phyloP scores from a whole-genome alignment of 2,888 invertebrate genomes.

The Merodon equestris region DNA sequence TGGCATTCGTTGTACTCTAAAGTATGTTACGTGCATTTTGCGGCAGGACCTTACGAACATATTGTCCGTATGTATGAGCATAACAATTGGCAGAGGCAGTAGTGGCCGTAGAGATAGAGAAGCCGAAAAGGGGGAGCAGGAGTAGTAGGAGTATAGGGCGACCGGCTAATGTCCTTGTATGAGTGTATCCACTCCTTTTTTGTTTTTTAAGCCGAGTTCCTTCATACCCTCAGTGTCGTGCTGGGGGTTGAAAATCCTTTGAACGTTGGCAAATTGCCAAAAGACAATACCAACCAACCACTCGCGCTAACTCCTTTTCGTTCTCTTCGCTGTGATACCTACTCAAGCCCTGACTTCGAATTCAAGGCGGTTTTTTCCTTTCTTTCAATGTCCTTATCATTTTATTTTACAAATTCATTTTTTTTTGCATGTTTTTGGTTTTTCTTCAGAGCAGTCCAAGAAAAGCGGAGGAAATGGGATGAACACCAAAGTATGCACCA shows the following conservation, averaged over 20 bases:
- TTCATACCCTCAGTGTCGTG: constrained; percentile 47
- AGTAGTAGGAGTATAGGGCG: constrained; percentile 29
- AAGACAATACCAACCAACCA: constrained; percentile 45
- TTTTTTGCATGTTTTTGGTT: constrained; percentile 34
- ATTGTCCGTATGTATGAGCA: too few relatives aligned
- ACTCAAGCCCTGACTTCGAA: not conserved
- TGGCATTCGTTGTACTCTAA: constrained; percentile 67
- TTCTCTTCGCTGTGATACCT: not conserved
- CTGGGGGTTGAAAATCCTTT: constrained; percentile 61
- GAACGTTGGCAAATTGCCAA: constrained; percentile 61
- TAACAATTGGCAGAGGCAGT: too few relatives aligned
- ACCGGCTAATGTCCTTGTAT: constrained; percentile 67
- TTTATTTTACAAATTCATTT: constrained; percentile 47
- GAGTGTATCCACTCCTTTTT: constrained; percentile 55
- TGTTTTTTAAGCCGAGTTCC: constrained; percentile 17
- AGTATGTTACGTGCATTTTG: constrained; percentile 67
- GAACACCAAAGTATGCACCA: constrained; percentile 54
- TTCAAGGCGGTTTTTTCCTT: constrained; percentile 35
- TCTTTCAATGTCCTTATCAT: not conserved
- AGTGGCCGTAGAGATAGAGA: too few relatives aligned
- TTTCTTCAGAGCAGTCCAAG: constrained; percentile 14
- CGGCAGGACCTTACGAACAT: constrained; percentile 35
- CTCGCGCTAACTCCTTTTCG: constrained; percentile 31
- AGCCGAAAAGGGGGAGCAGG: too few relatives aligned
- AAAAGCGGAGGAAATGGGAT: too few relatives aligned